Percentiles rank a stretch among this genome's conserved stretches.
Evolutionary conservation across 2,888 invertebrate genomes (phyloP).

Genomic region (Volucella inflata): DNA sequence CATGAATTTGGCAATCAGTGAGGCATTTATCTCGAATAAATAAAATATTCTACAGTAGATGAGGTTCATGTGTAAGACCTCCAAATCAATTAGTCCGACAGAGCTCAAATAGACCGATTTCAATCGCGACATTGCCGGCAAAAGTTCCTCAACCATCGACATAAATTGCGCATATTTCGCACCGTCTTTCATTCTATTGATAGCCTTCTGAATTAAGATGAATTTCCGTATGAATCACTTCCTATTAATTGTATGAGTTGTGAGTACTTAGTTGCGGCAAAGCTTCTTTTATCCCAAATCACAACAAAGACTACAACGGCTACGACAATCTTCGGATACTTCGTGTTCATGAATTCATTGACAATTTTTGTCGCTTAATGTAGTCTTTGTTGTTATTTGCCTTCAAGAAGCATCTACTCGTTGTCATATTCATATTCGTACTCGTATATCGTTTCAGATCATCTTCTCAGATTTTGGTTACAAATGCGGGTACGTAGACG

Average conservation of each 20-base stretch:
- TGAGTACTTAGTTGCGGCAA: conserved; percentile 49
- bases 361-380: conserved; percentile 60
- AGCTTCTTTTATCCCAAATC: conserved; percentile 67
- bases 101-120: no score
- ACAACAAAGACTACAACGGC: conserved; percentile 33
- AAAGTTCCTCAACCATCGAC: neutral
- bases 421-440: no score
- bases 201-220: neutral
- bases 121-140: no score
- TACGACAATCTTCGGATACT: conserved; percentile 37
- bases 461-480: conserved; percentile 56
- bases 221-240: conserved; percentile 55
- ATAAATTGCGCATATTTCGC: conserved; percentile 24
- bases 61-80: no score
- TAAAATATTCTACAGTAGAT: no score
- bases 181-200: neutral
- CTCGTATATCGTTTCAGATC: conserved; percentile 33
- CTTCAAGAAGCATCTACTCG: conserved; percentile 8
- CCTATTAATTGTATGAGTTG: conserved; percentile 54
- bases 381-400: conserved; percentile 50
- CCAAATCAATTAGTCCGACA: no score
- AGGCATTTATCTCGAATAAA: no score
- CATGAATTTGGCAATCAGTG: no score
- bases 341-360: conserved; percentile 73
- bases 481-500: conserved; percentile 63